Base-by-base conservation (phyloP, 2,113 vertebrate species). In the Formicarius rufipectus region DNA sequence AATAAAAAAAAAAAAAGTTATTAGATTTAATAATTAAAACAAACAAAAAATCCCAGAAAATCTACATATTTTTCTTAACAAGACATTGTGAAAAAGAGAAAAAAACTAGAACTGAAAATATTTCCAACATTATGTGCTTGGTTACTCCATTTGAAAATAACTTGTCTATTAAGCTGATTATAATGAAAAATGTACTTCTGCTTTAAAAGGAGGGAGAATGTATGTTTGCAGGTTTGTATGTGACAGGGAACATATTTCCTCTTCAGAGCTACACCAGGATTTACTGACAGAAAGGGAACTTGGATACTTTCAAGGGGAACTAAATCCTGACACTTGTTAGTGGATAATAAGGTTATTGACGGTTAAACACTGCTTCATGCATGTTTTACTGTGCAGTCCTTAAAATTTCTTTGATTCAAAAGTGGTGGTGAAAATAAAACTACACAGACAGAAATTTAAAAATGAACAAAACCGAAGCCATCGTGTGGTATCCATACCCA, bases 281-380 rank as follows among this genome's bases (percentile, higher is more conserved):
- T 72, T 44, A 44, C 9, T 47, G 53, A 60, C 14, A 72, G 30
- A 66, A 78, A 33, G 15, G 4, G 8, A 20, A n/a, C 9, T 31
- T 72, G 30, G 63, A 33, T 55, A 37, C 31, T 77, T 7, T 39
- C n/a, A 9, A 8, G 4, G 7, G 11, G 28, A 44, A 37, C 33
- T 62, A 18, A 75, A 80, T 80, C 17, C 16, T 2, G 2, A 3
- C 24, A 27, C 14, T 31, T 44, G 12, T 62, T 64, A 56, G 58
- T 12, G 53, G 39, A 47, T 2, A 0, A 30, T n/a, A 52, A 68
- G 6, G 6, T 74, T 84, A 49, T 44, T 0, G 0, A 6, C 63
- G 23, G 18, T 66, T 75, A 85, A 87, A 50, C 10, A 39, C 40
- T n/a, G 49, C 28, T 72, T 73, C 66, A 35, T 33, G 20, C 31